Base-by-base conservation (phyloP, 2,888 invertebrate species). In the Leucoma salicis region DNA sequence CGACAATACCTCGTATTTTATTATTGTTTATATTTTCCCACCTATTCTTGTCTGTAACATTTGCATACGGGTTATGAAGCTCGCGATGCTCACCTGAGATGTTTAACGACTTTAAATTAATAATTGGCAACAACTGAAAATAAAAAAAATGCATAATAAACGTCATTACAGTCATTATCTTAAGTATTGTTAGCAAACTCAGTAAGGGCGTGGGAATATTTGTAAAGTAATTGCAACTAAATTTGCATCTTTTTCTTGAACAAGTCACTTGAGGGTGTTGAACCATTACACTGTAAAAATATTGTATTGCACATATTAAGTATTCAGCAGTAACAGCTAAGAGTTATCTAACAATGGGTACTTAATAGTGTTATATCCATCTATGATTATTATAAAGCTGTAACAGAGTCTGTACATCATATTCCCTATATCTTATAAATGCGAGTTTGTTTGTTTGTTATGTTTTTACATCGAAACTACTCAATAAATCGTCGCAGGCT, bases 1-100 rank as follows among this genome's bases (percentile, higher is more conserved):
- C 45, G 57, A 76, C 75, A 76, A 75, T 74, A 55, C 66, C 47
- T 57, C 54, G 57, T 68, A 67, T 66, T 59, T 73, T 57, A 57
- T 61, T 41, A 44, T 44, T 54, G 54, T 53, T 21, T 60, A 51
- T 55, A 51, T 58, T 65, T 70, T 74, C 72, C 65, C 78, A 69
- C 59, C 53, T 59, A 63, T 72, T 71, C 66, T 70, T 58, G 70
- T 67, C 60, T 66, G 43, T 33, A 33, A 53, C 63, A 76, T 79
- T 77, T 74, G 72, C 76, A 78, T 81, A 71, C 38, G 43, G 34
- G 47, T 47, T 49, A 52, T 53, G 57, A 47, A 45, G 41, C 21
- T 27, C n/a, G 5, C 21, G 48, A 31, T 21, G 21, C 8, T 21
- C 1, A 21, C 6, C 8, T 21, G 21, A 21, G 6, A 21, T 21